Evolutionary conservation across 2,888 invertebrate species (phyloP).

Genomic region (Scrobipalpa atriplicella): DNA sequence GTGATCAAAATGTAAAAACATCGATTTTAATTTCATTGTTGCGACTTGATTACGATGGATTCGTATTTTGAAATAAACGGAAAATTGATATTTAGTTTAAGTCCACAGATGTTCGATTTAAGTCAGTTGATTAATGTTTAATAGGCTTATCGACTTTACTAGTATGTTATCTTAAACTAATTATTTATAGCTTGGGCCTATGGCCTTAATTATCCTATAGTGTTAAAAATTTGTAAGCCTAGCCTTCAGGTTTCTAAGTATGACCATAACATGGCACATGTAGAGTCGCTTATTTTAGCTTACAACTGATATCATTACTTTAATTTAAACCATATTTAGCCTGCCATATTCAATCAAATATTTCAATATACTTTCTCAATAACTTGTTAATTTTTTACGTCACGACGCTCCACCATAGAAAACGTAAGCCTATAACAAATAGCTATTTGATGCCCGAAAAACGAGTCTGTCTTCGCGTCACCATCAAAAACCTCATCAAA

Average conservation of each 20-base stretch:
- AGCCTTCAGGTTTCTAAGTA: too few species aligned
- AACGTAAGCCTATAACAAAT: constrained; percentile 55
- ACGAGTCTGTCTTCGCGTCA: constrained; percentile 69
- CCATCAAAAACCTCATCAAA: constrained; percentile 33
- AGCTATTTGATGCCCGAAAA: constrained; percentile 76
- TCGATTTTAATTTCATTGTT: neutral
- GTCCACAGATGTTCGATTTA: neutral
- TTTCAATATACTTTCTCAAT: constrained; percentile 34
- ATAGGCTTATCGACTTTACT: neutral
- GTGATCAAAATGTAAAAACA: constrained; percentile 6
- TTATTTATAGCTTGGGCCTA: too few species aligned
- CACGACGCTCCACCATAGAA: neutral
- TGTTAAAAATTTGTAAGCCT: too few species aligned
- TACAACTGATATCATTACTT: neutral
- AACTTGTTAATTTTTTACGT: constrained; percentile 42
- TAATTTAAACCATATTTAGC: constrained; percentile 35
- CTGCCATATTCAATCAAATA: constrained; percentile 31
- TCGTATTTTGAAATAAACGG: neutral
- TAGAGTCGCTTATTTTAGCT: neutral
- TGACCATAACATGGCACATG: too few species aligned
- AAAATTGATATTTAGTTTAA: neutral
- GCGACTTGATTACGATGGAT: neutral
- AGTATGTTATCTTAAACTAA: too few species aligned
- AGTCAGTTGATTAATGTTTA: too few species aligned
- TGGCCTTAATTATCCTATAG: too few species aligned